phyloP scores from a whole-genome alignment of 2,113 vertebrate species.

The Bucco capensis region DNA sequence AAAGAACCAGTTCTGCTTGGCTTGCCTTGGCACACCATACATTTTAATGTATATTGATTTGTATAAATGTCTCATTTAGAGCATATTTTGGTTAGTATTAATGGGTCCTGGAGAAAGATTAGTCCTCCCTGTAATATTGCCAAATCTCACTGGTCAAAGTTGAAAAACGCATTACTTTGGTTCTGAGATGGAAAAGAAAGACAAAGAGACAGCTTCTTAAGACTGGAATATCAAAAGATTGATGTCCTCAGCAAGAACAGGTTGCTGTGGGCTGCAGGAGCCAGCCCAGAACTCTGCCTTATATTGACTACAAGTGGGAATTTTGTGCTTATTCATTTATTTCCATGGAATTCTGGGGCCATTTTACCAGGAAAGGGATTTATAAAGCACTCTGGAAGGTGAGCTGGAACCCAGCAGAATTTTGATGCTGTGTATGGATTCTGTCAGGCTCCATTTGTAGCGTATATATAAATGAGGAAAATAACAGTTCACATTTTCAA shows the following conservation, averaged over 20 bases:
- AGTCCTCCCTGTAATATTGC: neutral
- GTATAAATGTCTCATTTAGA: conserved; percentile 58
- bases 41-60: conserved; percentile 65
- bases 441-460: neutral
- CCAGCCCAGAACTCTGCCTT: neutral
- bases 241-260: neutral
- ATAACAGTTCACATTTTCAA: neutral
- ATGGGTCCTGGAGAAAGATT: conserved; percentile 33
- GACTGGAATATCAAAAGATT: neutral
- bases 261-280: neutral
- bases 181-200: conserved; percentile 15
- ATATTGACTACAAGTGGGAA: neutral
- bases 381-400: neutral
- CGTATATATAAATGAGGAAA: neutral
- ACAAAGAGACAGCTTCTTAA: neutral
- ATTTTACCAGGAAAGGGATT: neutral
- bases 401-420: neutral
- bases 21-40: conserved; percentile 29
- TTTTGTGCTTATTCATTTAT: neutral
- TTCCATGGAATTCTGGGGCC: neutral
- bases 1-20: conserved; percentile 51
- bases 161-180: conserved; percentile 31
- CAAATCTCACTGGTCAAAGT: conserved; percentile 21
- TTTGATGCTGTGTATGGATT: neutral
- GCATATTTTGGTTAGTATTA: conserved; percentile 45